phyloP scores from a whole-genome alignment of 2,888 invertebrate genomes.

The Drosophila paranaensis region DNA sequence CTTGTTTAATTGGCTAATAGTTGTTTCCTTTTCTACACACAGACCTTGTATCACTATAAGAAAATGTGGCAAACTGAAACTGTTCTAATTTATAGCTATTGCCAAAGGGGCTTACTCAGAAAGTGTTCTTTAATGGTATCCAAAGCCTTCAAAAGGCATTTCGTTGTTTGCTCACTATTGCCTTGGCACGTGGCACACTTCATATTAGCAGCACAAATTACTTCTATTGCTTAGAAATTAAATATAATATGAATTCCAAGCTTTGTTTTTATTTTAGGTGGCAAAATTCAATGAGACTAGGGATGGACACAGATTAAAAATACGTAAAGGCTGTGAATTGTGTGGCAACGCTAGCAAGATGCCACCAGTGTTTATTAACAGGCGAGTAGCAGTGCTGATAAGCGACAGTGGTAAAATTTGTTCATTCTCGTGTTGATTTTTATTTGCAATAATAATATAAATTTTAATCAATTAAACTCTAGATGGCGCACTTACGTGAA shows the following conservation, averaged over 20 bases:
- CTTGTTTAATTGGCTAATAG: conserved; percentile 50
- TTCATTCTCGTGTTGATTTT: conserved; percentile 48
- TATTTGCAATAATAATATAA: conserved; percentile 7
- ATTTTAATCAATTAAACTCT: conserved; percentile 32
- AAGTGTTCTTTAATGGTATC: conserved; percentile 76
- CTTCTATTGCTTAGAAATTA: background rate
- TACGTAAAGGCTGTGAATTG: background rate
- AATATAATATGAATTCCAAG: background rate
- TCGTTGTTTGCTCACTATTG: conserved; percentile 28
- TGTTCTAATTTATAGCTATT: rapidly evolving
- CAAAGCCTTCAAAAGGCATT: conserved; percentile 59
- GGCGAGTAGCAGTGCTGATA: conserved; percentile 37
- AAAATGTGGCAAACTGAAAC: conserved; percentile 10
- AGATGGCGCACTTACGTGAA: conserved; percentile 81
- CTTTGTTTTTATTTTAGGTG: background rate
- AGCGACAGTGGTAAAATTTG: conserved; percentile 4
- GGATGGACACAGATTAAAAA: background rate
- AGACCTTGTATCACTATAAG: conserved; percentile 51
- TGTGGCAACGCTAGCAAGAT: conserved; percentile 21
- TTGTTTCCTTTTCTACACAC: conserved; percentile 37
- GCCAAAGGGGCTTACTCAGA: conserved; percentile 62
- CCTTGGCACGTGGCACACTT: conserved; percentile 51
- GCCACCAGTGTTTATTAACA: conserved; percentile 7
- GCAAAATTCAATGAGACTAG: background rate
- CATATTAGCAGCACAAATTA: conserved; percentile 43